Evolutionary conservation across 2,888 invertebrate genomes (phyloP).

Genomic region (Brassicogethes aeneus): DNA sequence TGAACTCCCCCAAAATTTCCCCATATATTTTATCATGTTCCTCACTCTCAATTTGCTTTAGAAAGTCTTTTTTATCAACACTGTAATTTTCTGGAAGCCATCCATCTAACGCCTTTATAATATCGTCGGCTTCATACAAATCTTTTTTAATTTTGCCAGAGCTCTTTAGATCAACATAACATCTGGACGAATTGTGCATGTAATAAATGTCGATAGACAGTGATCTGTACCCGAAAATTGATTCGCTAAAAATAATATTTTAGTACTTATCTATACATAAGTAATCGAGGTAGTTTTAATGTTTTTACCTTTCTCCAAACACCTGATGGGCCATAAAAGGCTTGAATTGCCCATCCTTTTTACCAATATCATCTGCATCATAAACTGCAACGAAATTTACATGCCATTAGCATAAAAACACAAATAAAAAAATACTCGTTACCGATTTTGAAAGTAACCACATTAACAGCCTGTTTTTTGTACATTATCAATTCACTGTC

Average conservation of each 20-base stretch:
- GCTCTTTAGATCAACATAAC: constrained; percentile 71
- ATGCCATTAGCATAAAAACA: neutral
- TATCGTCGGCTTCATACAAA: constrained; percentile 25
- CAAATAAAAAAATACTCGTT: constrained; percentile 8
- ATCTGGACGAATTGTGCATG: constrained; percentile 35
- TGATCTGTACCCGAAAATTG: constrained; percentile 88
- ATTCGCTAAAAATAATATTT: constrained; percentile 52
- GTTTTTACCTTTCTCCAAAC: constrained; percentile 64
- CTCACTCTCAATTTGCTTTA: constrained; percentile 21
- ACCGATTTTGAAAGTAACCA: constrained; percentile 23
- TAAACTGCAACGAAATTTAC: constrained; percentile 16
- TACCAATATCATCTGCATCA: constrained; percentile 16
- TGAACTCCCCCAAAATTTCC: constrained; percentile 22
- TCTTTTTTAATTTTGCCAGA: constrained; percentile 51
- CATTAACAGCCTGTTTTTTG: constrained; percentile 22
- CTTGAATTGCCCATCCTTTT: constrained; percentile 43
- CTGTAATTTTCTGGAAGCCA: constrained; percentile 33
- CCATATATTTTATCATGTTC: constrained; percentile 29
- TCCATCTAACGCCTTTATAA: constrained; percentile 23
- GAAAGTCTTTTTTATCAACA: constrained; percentile 22
- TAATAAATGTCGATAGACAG: constrained; percentile 44
- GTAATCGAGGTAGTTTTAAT: constrained; percentile 21
- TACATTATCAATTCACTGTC: constrained; percentile 22
- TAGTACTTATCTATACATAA: constrained; percentile 22
- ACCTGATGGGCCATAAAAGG: constrained; percentile 92